These are phyloP conservation scores for Anisognathus igniventris DNA, from an alignment of 2,797 vertebrate species.

Conservation along the genomic window DNA sequence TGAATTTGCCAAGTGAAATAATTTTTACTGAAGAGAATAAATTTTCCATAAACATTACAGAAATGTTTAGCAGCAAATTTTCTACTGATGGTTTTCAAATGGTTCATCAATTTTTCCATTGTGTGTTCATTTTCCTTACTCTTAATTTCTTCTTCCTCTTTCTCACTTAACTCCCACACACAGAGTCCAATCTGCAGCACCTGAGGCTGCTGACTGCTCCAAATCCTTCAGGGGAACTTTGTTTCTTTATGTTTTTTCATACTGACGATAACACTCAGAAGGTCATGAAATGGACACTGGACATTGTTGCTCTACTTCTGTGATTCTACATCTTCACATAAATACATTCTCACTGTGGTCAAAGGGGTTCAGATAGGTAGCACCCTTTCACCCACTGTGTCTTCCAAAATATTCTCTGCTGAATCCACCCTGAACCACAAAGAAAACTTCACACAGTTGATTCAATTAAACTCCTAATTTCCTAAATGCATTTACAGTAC, in stretches of 20 bases:
- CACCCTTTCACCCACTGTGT: background rate
- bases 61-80: background rate
- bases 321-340: background rate
- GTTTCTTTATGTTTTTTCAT: background rate
- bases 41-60: background rate
- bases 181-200: background rate
- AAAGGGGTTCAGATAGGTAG: background rate
- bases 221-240: background rate
- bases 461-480: background rate
- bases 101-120: background rate
- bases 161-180: background rate
- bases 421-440: background rate
- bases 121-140: background rate
- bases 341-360: background rate
- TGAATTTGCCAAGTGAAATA: slow-evolving; percentile 6
- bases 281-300: background rate
- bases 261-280: background rate
- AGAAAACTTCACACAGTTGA: background rate
- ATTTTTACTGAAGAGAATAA: background rate
- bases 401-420: background rate
- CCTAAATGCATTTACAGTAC: background rate
- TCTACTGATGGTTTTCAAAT: background rate
- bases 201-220: background rate
- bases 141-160: background rate
- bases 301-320: background rate